phyloP scores from a whole-genome alignment of 2,797 vertebrate species.

The Danio tinwini region DNA sequence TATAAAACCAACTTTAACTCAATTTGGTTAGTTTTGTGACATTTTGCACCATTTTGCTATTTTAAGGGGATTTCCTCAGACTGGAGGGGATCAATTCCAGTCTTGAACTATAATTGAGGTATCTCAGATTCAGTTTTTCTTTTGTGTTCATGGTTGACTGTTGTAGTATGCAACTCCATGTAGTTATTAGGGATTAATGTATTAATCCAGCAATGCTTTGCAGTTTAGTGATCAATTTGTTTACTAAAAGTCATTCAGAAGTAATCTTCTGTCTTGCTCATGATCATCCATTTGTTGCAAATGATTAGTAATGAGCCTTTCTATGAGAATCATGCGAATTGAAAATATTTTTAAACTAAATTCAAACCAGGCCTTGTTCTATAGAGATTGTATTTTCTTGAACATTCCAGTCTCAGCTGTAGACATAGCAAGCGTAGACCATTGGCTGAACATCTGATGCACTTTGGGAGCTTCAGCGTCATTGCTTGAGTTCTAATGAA shows the following conservation, averaged over 20 bases:
- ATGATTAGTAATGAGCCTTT: not conserved
- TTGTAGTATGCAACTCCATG: not conserved
- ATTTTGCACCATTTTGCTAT: constrained; percentile 66
- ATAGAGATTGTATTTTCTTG: too few relatives aligned
- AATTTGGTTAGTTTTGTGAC: constrained; percentile 52
- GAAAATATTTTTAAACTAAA: not conserved
- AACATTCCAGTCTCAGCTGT: too few relatives aligned
- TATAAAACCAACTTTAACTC: too few relatives aligned
- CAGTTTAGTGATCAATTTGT: not conserved
- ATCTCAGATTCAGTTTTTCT: not conserved
- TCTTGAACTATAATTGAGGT: not conserved
- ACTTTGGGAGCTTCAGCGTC: too few relatives aligned
- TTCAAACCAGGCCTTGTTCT: too few relatives aligned
- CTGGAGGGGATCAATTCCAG: constrained; percentile 54
- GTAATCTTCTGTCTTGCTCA: not conserved
- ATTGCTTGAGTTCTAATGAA: too few relatives aligned
- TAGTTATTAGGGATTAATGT: not conserved
- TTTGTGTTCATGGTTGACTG: not conserved
- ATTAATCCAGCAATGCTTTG: not conserved
- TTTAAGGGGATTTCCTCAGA: constrained; percentile 56
- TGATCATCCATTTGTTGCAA: not conserved
- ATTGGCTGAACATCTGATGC: too few relatives aligned
- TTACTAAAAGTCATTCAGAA: not conserved
- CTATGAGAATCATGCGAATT: not conserved
- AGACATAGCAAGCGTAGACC: too few relatives aligned